Base-by-base conservation (phyloP, 2,113 vertebrate species). In the Aix galericulata region DNA sequence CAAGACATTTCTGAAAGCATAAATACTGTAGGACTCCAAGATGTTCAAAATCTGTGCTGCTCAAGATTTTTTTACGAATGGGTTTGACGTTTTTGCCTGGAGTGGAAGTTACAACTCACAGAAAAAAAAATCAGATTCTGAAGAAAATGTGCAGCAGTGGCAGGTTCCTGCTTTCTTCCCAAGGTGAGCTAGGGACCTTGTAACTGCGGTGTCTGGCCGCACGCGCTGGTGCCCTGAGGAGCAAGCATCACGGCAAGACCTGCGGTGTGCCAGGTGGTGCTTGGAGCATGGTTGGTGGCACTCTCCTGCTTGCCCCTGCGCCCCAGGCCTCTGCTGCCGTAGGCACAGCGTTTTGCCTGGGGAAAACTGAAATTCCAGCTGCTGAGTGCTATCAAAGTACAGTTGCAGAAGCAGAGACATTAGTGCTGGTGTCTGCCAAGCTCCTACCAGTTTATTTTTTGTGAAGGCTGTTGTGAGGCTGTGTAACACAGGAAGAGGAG, bases 221-320 rank as follows among this genome's bases (percentile, higher is more conserved):
- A 4, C 68, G 21, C 5, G 31, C 81, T 3, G 0, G n/a, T 18
- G 73, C 1, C 0, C 13, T 0, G 1, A 75, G 60, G 38, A 62
- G 15, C 0, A 0, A 60, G 48, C 2, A 0, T 50, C 48, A 3
- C 0, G 1, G 81, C 62, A 38, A 20, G 62, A 67, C 9, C 64
- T 12, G 42, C 0, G 20, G 55, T 42, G 38, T 18, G 16, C 88
- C 68, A 86, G 42, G 14, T 13, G n/a, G 15, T 59, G 69, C 56
- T 80, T 58, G 59, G 53, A 82, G 40, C 0, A n/a, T 67, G 26
- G 9, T 42, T 23, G 53, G 40, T 85, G 78, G 34, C 84, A 58
- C 79, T 86, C 66, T 22, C 92, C 67, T 66, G 31, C 34, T 25
- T 82, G 66, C 48, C 50, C 44, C 69, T 73, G 50, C 46, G 21